phyloP scores from a whole-genome alignment of 23 tunicate species.

The Halocynthia aurantium region DNA sequence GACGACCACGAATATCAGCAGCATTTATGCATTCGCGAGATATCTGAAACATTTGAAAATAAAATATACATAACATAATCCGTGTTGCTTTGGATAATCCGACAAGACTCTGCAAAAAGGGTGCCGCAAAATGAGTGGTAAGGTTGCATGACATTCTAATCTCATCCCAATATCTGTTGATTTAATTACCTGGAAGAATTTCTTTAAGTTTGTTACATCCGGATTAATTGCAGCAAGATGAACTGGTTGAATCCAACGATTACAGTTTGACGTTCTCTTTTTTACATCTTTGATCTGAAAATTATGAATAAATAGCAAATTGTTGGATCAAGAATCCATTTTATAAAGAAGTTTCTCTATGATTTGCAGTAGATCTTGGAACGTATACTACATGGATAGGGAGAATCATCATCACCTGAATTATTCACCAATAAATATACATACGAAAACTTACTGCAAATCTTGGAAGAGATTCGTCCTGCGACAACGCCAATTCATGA shows the following conservation, averaged over 20 bases:
- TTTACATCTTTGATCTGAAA: conserved; percentile 79
- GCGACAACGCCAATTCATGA: conserved; percentile 57
- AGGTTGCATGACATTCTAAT: neutral
- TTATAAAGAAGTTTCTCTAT: no score
- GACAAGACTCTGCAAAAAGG: neutral
- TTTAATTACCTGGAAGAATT: conserved; percentile 25
- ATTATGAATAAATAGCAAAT: neutral
- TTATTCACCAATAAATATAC: no score
- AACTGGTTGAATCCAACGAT: conserved; percentile 58
- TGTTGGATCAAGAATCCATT: no score
- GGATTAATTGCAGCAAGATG: conserved; percentile 93
- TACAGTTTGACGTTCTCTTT: conserved; percentile 52
- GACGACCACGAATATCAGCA: conserved; percentile 75
- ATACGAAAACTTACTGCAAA: conserved; percentile 1
- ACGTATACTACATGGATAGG: no score
- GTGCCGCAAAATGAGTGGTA: neutral
- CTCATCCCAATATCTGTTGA: neutral
- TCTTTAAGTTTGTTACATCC: conserved; percentile 51
- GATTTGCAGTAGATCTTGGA: no score
- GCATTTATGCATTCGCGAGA: conserved; percentile 87
- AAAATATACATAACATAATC: neutral
- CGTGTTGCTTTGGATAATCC: neutral
- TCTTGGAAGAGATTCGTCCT: conserved; percentile 43
- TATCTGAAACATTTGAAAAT: neutral
- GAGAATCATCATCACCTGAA: no score